A percentile compares a stretch with the other conserved stretches of the same genome.
These are phyloP conservation scores for Potamarius usumacintae DNA, from an alignment of 2,113 vertebrate species.

Conservation along the genomic window DNA sequence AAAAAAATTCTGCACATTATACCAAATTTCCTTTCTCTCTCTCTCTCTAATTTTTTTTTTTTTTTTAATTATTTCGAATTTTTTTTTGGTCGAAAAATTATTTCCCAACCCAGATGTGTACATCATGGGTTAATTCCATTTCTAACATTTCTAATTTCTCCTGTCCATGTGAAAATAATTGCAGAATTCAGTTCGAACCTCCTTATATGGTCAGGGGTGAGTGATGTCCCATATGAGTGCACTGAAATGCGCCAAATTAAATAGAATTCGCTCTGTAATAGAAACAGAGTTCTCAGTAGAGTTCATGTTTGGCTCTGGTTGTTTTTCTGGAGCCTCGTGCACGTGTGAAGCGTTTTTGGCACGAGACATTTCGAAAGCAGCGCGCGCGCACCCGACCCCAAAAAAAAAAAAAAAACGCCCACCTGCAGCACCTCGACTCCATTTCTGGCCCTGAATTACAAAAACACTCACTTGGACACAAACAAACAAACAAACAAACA, in stretches of 20 bases:
- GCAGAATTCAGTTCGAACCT: not conserved
- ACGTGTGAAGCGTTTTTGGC: constrained; percentile 28
- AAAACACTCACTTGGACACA: constrained; percentile 30
- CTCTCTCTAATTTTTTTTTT: not conserved
- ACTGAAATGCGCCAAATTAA: not conserved
- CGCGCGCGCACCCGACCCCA: not conserved
- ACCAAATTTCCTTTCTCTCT: not conserved
- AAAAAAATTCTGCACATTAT: not conserved
- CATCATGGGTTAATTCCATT: not conserved
- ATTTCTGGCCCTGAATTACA: not conserved
- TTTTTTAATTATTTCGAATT: not conserved
- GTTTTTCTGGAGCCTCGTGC: not conserved
- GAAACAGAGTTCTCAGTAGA: not conserved
- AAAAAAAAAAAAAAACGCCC: constrained; percentile 10
- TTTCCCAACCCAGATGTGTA: not conserved
- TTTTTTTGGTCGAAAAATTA: not conserved
- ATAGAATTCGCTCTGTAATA: not conserved
- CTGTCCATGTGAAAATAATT: not conserved
- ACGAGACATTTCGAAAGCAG: constrained; percentile 10
- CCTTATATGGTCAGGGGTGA: not conserved
- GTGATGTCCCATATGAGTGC: too few species aligned
- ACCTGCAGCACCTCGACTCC: constrained; percentile 25
- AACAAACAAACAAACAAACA: not conserved
- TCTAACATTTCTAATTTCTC: not conserved
- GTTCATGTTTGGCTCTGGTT: not conserved